phyloP scores from a whole-genome alignment of 2,888 invertebrate species.

The Pollenia griseotomentosa region DNA sequence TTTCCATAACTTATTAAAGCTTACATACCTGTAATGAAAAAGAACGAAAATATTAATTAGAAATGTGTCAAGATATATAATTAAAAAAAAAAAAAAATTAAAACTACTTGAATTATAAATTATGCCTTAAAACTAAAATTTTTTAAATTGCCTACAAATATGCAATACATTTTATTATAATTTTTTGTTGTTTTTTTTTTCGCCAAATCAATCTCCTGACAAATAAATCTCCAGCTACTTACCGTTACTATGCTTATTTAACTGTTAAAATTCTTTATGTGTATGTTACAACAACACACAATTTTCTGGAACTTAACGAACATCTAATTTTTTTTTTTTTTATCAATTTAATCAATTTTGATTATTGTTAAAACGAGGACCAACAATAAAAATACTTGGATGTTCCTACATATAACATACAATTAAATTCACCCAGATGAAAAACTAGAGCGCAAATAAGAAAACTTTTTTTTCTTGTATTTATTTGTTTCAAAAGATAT shows the following conservation, averaged over 20 bases:
- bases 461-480: not conserved
- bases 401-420: not conserved
- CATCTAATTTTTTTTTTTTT: not conserved
- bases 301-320: not conserved
- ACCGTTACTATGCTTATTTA: not conserved
- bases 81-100: too few species aligned
- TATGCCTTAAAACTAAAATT: not conserved
- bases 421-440: constrained; percentile 20
- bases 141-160: not conserved
- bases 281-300: not conserved
- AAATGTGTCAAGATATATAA: not conserved
- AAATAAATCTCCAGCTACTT: not conserved
- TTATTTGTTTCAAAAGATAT: not conserved
- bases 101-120: not conserved
- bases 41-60: not conserved
- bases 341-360: constrained; percentile 16
- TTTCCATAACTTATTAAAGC: not conserved
- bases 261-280: not conserved
- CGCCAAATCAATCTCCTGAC: too few species aligned
- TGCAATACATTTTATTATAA: not conserved
- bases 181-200: too few species aligned
- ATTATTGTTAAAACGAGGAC: not conserved
- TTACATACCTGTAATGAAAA: constrained; percentile 45
- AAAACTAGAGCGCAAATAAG: not conserved
- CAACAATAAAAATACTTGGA: not conserved